Evolutionary conservation across 2,888 invertebrate species (phyloP).

Genomic region (Heliothis peltigera): DNA sequence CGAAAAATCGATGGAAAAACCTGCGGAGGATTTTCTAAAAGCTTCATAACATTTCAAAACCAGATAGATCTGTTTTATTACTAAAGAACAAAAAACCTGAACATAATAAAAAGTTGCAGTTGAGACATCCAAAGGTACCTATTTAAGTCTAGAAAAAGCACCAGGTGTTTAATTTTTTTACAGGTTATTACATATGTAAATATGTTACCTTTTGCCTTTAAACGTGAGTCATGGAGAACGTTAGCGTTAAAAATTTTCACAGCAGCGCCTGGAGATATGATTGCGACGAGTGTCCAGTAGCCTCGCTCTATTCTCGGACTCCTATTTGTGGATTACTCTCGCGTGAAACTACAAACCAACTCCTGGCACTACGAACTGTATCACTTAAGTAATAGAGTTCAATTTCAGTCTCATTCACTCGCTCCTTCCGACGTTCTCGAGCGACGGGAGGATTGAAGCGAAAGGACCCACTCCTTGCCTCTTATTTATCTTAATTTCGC

Average conservation of each 20-base stretch:
- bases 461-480: slow-evolving; percentile 86
- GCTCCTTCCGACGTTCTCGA: slow-evolving; percentile 72
- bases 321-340: slow-evolving; percentile 88
- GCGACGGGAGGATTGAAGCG: slow-evolving; percentile 70
- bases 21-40: background rate
- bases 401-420: slow-evolving; percentile 63
- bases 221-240: slow-evolving; percentile 58
- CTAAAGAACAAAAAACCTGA: background rate
- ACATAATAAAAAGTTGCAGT: too few relatives aligned
- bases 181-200: background rate
- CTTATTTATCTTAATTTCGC: slow-evolving; percentile 88
- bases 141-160: background rate
- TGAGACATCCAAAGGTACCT: too few relatives aligned
- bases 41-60: background rate
- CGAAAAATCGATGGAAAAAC: background rate
- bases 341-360: slow-evolving; percentile 76
- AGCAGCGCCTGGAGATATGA: slow-evolving; percentile 82
- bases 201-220: slow-evolving; percentile 22
- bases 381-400: slow-evolving; percentile 68
- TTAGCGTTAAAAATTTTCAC: slow-evolving; percentile 71
- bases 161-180: background rate
- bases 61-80: background rate
- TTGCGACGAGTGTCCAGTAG: slow-evolving; percentile 85
- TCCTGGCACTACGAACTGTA: slow-evolving; percentile 77
- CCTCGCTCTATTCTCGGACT: slow-evolving; percentile 89